A percentile compares a stretch with the other conserved stretches of the same genome.
These are phyloP conservation scores for Willowsia nigromaculata DNA, from an alignment of 2,888 invertebrate species.

Conservation along the genomic window DNA sequence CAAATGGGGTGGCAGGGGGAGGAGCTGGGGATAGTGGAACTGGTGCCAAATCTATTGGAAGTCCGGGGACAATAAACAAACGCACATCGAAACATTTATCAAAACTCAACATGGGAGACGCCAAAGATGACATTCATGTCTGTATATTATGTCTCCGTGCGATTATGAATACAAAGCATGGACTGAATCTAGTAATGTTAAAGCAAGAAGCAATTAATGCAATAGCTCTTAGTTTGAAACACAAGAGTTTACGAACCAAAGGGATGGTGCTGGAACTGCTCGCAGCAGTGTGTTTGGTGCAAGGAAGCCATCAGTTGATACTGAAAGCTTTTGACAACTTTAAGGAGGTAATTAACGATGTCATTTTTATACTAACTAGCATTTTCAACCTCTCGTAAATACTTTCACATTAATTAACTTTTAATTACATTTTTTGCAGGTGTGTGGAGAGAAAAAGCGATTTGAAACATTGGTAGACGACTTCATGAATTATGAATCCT, in stretches of 20 bases:
- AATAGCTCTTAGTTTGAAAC: constrained; percentile 97
- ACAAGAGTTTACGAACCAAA: constrained; percentile 97
- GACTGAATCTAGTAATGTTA: constrained; percentile 89
- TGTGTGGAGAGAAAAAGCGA: constrained; percentile 90
- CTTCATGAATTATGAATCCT: constrained; percentile 96
- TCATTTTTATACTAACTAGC: too few relatives aligned
- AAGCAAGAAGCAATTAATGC: constrained; percentile 99
- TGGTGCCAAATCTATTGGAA: constrained; percentile 58
- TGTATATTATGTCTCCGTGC: constrained; percentile 97
- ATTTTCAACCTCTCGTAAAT: too few relatives aligned
- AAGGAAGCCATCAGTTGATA: constrained; percentile 99
- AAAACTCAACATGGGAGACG: constrained; percentile 92
- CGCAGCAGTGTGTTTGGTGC: constrained; percentile 98
- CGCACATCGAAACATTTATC: constrained; percentile 86
- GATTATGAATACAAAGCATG: constrained; percentile 98
- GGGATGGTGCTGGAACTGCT: constrained; percentile 97
- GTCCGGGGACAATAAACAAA: constrained; percentile 78
- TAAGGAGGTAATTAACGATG: constrained; percentile 90
- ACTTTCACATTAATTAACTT: neutral
- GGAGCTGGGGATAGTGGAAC: constrained; percentile 49
- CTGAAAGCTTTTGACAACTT: constrained; percentile 98
- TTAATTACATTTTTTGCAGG: constrained; percentile 54
- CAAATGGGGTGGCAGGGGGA: constrained; percentile 57
- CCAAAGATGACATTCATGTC: constrained; percentile 98
- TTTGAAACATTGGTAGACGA: constrained; percentile 99